These are phyloP conservation scores for Daphoenositta chrysoptera DNA, from an alignment of 2,113 vertebrate genomes.

Conservation along the genomic window DNA sequence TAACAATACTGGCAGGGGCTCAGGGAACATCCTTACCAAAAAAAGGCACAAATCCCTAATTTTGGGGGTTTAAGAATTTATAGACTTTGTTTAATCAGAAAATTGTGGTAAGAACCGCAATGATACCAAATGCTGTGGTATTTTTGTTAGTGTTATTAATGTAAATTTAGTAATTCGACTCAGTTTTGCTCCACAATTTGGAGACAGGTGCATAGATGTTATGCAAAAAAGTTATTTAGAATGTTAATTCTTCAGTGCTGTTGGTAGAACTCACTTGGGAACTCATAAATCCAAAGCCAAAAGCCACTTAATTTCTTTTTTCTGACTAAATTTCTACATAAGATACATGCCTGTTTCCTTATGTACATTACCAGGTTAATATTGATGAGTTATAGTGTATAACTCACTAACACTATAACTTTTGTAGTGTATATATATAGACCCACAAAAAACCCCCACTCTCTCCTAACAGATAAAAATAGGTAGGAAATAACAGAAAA, in stretches of 20 bases:
- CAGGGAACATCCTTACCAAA: background rate
- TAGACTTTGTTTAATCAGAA: accelerated
- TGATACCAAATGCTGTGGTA: background rate
- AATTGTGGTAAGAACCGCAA: background rate
- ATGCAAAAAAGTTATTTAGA: background rate
- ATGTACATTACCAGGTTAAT: background rate
- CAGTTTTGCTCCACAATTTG: background rate
- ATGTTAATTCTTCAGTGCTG: background rate
- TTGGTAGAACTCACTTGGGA: background rate
- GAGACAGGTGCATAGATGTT: background rate
- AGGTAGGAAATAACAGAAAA: background rate
- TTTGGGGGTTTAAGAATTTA: background rate
- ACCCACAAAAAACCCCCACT: accelerated
- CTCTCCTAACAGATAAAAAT: background rate
- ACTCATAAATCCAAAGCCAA: background rate
- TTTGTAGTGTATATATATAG: no score
- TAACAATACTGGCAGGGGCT: background rate
- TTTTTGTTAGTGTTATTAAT: background rate
- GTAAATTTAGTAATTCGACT: background rate
- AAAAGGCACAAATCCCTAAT: background rate
- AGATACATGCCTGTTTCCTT: background rate
- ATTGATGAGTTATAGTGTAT: background rate
- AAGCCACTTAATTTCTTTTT: background rate
- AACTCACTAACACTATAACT: no score
- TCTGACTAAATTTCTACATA: background rate